Evolutionary conservation across 2,113 vertebrate genomes (phyloP).

Genomic region (Struthidea cinerea): DNA sequence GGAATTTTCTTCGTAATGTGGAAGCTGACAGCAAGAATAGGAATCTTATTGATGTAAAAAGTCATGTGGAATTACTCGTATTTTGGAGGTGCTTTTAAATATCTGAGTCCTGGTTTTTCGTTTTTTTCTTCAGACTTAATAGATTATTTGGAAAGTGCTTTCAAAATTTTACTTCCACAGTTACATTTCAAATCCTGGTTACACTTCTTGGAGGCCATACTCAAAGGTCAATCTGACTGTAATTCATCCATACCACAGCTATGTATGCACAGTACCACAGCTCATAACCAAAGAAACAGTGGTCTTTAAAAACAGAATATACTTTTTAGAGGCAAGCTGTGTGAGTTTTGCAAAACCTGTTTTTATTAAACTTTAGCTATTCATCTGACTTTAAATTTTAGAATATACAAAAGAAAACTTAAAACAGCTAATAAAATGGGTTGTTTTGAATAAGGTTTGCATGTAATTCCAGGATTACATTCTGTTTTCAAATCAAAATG

Average conservation of each 20-base stretch:
- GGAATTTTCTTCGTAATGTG: background rate
- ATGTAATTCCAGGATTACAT: background rate
- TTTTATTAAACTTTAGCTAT: background rate
- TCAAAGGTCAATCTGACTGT: background rate
- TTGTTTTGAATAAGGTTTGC: background rate
- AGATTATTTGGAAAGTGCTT: background rate
- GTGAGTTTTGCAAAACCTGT: background rate
- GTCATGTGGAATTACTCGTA: background rate
- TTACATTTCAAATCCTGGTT: background rate
- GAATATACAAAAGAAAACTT: background rate
- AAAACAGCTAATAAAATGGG: background rate
- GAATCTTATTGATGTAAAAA: background rate
- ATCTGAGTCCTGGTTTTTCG: background rate
- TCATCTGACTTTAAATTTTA: background rate
- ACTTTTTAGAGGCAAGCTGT: background rate
- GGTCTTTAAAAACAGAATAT: background rate
- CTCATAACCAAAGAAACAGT: background rate
- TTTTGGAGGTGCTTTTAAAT: background rate
- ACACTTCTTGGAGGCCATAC: background rate
- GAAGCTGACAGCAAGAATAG: background rate
- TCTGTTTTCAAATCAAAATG: background rate
- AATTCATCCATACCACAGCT: background rate
- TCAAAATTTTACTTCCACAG: background rate
- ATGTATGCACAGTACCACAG: too few relatives aligned
- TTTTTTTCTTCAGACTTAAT: background rate